Evolutionary conservation across 2,797 vertebrate genomes (phyloP).

Genomic region (Pachyuromys duprasi): DNA sequence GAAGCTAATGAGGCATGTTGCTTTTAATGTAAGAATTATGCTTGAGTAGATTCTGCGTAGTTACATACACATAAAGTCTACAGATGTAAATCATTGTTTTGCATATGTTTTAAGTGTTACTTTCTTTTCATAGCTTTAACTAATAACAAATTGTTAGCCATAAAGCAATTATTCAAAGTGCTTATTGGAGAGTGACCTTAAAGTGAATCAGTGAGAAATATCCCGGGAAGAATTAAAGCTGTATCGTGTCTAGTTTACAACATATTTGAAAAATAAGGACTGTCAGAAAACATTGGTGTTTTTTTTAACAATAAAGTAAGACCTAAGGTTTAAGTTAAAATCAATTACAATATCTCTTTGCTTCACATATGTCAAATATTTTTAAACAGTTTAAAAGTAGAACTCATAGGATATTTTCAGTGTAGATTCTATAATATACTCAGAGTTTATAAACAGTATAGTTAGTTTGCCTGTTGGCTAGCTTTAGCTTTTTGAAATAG

Average conservation of each 20-base stretch:
- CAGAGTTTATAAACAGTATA: not conserved
- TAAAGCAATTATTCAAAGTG: not conserved
- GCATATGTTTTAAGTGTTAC: not conserved
- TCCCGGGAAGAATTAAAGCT: not conserved
- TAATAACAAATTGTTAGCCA: not conserved
- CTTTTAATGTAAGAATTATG: not conserved
- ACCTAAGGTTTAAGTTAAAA: not conserved
- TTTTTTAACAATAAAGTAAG: slow-evolving; percentile 2
- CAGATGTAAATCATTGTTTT: not conserved
- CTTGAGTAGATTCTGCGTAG: not conserved
- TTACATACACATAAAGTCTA: too few species aligned
- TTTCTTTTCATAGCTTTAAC: not conserved
- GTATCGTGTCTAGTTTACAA: not conserved
- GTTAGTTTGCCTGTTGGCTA: not conserved
- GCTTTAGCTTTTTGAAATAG: not conserved
- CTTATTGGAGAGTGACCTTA: not conserved
- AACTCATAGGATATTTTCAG: not conserved
- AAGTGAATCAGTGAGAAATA: not conserved
- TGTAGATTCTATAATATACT: not conserved
- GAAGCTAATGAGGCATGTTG: not conserved
- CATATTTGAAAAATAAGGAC: not conserved
- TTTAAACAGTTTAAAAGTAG: not conserved
- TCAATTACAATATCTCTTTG: not conserved
- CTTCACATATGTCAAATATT: not conserved
- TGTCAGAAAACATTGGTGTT: not conserved